Evolutionary conservation across 2,888 invertebrate genomes (phyloP), one percentile per base, ranked within the genome.

Genomic region (Caenorhabditis sinica): DNA sequence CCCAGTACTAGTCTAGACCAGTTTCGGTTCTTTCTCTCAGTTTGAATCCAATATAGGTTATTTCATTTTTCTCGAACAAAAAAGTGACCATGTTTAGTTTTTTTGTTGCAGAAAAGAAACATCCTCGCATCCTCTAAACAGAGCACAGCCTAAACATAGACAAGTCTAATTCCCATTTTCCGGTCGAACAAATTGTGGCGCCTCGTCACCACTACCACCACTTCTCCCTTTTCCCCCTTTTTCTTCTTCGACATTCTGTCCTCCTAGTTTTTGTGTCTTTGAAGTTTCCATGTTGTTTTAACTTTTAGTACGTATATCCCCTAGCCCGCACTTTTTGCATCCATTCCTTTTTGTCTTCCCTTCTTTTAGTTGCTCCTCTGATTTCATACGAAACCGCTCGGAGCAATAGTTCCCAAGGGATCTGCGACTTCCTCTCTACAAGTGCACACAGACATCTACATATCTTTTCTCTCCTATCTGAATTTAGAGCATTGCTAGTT

Each of bases 181-280:
- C 82, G 82, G 82, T 82, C 73, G 73, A 81, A 85, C 81, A 85
- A 81, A 81, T 81, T 85, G 81, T 75, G 75, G 80, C 69, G 76
- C 58, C 71, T 61, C 61, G 65, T 61, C 65, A 33, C 73, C 66
- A 23, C 58, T 56, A 33, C 51, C 60, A 63, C 58, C 75, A 65
- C 53, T 63, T 56, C 25, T n/a, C 66, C 25, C 56, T 72, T 76
- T 58, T 80, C 49, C 60, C 51, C 51, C 20, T 63, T 13, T 45
- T 74, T 58, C 23, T 68, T 36, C 28, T 65, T 69, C 69, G 40
- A 56, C 69, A 56, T 69, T 68, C 56, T 60, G 68, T 40, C 76
- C 53, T 28, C 65, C 65, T 45, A 43, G 43, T 36, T 45, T 69
- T 13, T 40, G 60, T 45, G 28, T 25, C 68, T 65, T 60, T 56